These are phyloP conservation scores for Pyralis farinalis DNA, from an alignment of 2,888 invertebrate genomes.

Conservation along the genomic window DNA sequence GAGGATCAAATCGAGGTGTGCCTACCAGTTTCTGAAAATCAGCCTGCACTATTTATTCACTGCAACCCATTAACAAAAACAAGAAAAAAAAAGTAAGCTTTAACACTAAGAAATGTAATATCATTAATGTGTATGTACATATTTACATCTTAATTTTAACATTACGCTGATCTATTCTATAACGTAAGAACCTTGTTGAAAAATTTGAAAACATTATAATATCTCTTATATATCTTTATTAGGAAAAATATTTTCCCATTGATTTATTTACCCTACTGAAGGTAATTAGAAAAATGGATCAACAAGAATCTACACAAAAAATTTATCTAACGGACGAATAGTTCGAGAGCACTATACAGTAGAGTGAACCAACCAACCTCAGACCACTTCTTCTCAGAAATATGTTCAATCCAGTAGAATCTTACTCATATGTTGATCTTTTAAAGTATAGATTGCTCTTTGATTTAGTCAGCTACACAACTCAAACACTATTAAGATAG, in stretches of 20 bases:
- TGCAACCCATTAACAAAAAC: constrained; percentile 34
- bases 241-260: constrained; percentile 22
- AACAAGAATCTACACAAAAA: constrained; percentile 34
- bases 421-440: constrained; percentile 11
- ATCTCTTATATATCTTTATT: constrained; percentile 21
- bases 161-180: constrained; percentile 48
- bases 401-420: constrained; percentile 15
- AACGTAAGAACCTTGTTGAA: constrained; percentile 46
- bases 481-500: constrained; percentile 55
- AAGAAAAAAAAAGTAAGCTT: constrained; percentile 47
- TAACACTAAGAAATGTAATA: constrained; percentile 59
- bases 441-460: constrained; percentile 8
- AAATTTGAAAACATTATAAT: constrained; percentile 36
- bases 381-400: constrained; percentile 14
- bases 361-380: constrained; percentile 28
- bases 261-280: constrained; percentile 30
- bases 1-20: neutral
- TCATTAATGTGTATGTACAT: constrained; percentile 75
- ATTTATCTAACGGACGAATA: constrained; percentile 59
- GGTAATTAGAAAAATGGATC: constrained; percentile 35
- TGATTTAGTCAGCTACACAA: constrained; percentile 58
- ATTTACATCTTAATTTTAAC: constrained; percentile 70
- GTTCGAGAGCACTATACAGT: constrained; percentile 51
- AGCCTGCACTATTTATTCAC: constrained; percentile 1
- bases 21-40: neutral